These are phyloP conservation scores for Argya squamiceps DNA, from an alignment of 2,797 vertebrate genomes.

Conservation along the genomic window DNA sequence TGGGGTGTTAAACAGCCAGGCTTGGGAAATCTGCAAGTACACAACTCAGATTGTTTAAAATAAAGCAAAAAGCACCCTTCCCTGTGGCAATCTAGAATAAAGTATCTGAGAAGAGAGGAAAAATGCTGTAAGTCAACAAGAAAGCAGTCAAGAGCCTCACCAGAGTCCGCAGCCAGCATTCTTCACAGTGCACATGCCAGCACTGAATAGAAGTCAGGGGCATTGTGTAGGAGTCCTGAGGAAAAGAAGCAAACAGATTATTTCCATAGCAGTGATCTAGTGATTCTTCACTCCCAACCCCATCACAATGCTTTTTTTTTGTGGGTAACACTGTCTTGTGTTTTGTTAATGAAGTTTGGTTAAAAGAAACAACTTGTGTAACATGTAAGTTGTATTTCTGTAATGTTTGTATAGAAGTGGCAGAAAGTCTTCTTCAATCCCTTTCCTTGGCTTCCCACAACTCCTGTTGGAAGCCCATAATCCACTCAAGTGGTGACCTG, in stretches of 20 bases:
- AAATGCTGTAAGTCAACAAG: background rate
- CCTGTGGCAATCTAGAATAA: background rate
- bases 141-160: constrained; percentile 77
- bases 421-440: background rate
- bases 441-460: background rate
- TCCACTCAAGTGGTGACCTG: background rate
- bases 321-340: background rate
- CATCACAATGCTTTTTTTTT: background rate
- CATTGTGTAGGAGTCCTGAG: constrained; percentile 95
- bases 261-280: background rate
- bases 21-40: background rate
- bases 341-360: background rate
- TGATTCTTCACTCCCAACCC: background rate
- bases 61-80: background rate
- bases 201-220: constrained; percentile 98
- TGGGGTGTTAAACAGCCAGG: background rate
- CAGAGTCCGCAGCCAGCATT: constrained; percentile 99
- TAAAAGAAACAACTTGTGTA: background rate
- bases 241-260: constrained; percentile 50
- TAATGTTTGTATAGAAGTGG: background rate
- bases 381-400: background rate
- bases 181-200: constrained; percentile 99
- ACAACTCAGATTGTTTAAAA: background rate
- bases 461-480: constrained; percentile 7
- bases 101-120: background rate